A percentile compares a stretch with the other conserved stretches of the same genome.
Evolutionary conservation across 2,888 invertebrate genomes (phyloP).

Genomic region (Pycnomerus fuliginosus): DNA sequence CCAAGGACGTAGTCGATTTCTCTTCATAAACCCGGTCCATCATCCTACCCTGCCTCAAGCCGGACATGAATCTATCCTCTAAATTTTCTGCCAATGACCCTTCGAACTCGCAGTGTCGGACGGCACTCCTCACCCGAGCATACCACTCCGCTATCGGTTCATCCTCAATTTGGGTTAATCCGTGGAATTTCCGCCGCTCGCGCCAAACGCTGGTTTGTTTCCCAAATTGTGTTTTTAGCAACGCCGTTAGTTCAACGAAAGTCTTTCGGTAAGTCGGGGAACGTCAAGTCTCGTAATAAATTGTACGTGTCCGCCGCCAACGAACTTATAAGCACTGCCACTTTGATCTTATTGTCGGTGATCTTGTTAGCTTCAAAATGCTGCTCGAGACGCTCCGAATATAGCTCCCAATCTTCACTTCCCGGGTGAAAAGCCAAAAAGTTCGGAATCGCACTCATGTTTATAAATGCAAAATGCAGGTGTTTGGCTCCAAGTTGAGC

Average conservation of each 20-base stretch:
- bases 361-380: neutral
- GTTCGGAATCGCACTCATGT: too few species aligned
- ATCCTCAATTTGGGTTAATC: slow-evolving; percentile 9
- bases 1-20: too few species aligned
- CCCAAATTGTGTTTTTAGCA: slow-evolving; percentile 18
- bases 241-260: slow-evolving; percentile 16
- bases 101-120: slow-evolving; percentile 21
- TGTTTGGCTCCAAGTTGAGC: too few species aligned
- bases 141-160: slow-evolving; percentile 19
- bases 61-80: slow-evolving; percentile 19
- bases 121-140: slow-evolving; percentile 13
- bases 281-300: neutral
- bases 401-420: neutral
- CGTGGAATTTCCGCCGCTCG: slow-evolving; percentile 22
- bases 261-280: too few species aligned
- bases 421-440: neutral
- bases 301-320: neutral
- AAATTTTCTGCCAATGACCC: slow-evolving; percentile 12
- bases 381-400: neutral
- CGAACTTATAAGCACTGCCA: neutral
- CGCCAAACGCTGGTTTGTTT: slow-evolving; percentile 15
- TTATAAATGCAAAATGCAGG: too few species aligned
- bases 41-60: slow-evolving; percentile 13
- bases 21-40: slow-evolving; percentile 24
- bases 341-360: neutral